Conservation (phyloP, 2,113 vertebrate genomes). For the Leiothrix lutea region DNA sequence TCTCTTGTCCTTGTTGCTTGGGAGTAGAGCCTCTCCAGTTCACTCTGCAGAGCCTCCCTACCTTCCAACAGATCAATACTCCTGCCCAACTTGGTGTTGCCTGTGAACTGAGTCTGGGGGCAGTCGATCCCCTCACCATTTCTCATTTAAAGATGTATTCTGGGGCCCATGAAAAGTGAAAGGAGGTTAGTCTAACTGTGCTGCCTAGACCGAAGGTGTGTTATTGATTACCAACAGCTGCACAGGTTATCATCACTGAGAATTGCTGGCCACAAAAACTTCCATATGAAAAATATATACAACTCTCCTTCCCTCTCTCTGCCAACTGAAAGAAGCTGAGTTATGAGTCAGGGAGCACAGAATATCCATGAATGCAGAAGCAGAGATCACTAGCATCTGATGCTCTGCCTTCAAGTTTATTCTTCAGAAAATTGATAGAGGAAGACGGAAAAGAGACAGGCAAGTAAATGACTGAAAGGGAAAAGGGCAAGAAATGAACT, state of each 20-base stretch:
- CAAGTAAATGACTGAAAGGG: background rate
- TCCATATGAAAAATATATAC: background rate
- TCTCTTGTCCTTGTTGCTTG: background rate
- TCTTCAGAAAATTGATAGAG: background rate
- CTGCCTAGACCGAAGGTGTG: background rate
- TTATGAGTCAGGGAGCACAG: background rate
- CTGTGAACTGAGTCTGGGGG: fast-evolving
- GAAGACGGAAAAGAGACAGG: background rate
- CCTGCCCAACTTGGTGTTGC: background rate
- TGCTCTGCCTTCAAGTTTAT: background rate
- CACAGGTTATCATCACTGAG: background rate
- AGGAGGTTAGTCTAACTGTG: background rate
- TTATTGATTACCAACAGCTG: conserved; percentile 27
- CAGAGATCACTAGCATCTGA: background rate
- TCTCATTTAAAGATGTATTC: background rate
- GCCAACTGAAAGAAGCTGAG: background rate
- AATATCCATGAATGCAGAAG: background rate
- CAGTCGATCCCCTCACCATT: fast-evolving
- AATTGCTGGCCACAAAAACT: background rate
- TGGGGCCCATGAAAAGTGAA: background rate
- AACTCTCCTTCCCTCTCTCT: background rate
- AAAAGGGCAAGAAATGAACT: background rate
- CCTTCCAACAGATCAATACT: background rate
- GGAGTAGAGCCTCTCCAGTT: background rate
- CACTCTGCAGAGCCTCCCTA: background rate